Conservation (phyloP, 2,888 invertebrate species). For the Pachycephus smyrnensis region DNA sequence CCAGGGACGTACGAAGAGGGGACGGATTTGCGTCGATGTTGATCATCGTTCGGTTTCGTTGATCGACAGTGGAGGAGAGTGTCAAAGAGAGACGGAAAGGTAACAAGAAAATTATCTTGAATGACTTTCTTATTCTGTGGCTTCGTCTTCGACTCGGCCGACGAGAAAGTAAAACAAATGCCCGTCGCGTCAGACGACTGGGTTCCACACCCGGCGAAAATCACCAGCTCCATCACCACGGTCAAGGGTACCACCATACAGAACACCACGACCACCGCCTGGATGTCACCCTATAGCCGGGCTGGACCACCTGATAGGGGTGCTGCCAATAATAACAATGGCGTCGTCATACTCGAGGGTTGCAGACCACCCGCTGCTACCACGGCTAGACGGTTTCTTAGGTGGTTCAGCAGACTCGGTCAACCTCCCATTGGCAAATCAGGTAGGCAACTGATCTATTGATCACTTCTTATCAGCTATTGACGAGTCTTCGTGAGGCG, state of each 20-base stretch:
- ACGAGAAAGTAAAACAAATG: slow-evolving; percentile 56
- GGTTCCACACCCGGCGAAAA: slow-evolving; percentile 57
- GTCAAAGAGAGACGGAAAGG: slow-evolving; percentile 19
- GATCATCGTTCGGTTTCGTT: slow-evolving; percentile 11
- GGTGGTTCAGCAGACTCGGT: slow-evolving; percentile 70
- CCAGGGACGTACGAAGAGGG: too few relatives aligned
- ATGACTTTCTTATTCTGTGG: slow-evolving; percentile 63
- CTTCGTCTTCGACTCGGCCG: slow-evolving; percentile 59
- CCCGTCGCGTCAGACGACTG: slow-evolving; percentile 58
- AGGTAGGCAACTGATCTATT: slow-evolving; percentile 48
- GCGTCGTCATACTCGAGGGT: slow-evolving; percentile 56
- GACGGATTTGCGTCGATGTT: too few relatives aligned
- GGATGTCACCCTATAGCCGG: slow-evolving; percentile 58
- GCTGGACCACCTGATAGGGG: slow-evolving; percentile 40
- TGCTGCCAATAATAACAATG: slow-evolving; percentile 49
- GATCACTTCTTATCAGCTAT: too few relatives aligned
- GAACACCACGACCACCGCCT: slow-evolving; percentile 51
- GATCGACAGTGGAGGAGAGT: slow-evolving; percentile 16
- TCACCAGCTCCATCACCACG: slow-evolving; percentile 54
- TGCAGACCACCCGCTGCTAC: slow-evolving; percentile 61
- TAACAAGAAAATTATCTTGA: slow-evolving; percentile 35
- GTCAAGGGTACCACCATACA: slow-evolving; percentile 55
- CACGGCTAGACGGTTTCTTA: slow-evolving; percentile 69
- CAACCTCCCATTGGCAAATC: slow-evolving; percentile 70
- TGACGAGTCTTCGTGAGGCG: too few relatives aligned